phyloP scores from a whole-genome alignment of 2,888 invertebrate species.

The Ashinkailepas kermadecensis region DNA sequence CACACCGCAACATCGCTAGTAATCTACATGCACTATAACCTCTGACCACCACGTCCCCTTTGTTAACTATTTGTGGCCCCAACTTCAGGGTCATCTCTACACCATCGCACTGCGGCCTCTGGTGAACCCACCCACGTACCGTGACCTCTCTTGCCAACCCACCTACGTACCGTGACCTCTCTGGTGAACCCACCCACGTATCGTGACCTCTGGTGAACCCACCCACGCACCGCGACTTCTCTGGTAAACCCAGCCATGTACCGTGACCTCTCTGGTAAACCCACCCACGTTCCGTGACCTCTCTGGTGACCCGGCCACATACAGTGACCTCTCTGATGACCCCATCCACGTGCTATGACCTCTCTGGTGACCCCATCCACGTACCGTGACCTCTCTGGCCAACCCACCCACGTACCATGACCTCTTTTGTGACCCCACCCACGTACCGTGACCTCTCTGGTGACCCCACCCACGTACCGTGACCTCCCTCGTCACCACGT shows the following conservation, averaged over 20 bases:
- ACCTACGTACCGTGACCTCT: background rate
- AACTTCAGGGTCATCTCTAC: too few relatives aligned
- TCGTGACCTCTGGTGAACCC: constrained; percentile 17
- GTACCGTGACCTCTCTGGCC: constrained; percentile 62
- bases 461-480: constrained; percentile 48
- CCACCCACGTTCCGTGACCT: background rate
- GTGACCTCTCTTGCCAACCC: constrained; percentile 8
- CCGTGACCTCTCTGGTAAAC: constrained; percentile 17
- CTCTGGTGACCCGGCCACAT: constrained; percentile 19
- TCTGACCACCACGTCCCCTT: too few relatives aligned
- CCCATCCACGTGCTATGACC: background rate
- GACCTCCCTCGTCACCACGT: constrained; percentile 67
- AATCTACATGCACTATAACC: too few relatives aligned
- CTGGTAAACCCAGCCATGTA: constrained; percentile 9
- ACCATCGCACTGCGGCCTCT: background rate
- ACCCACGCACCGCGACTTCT: background rate
- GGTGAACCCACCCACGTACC: constrained; percentile 15
- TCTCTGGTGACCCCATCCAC: constrained; percentile 26
- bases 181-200: constrained; percentile 16
- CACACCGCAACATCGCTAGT: too few relatives aligned
- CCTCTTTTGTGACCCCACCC: constrained; percentile 56
- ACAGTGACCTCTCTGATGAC: constrained; percentile 10
- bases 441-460: constrained; percentile 60
- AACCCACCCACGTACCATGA: constrained; percentile 50
- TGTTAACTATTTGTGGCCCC: too few relatives aligned